These are phyloP conservation scores for Pampus argenteus DNA, from an alignment of 2,797 vertebrate species.

Conservation along the genomic window DNA sequence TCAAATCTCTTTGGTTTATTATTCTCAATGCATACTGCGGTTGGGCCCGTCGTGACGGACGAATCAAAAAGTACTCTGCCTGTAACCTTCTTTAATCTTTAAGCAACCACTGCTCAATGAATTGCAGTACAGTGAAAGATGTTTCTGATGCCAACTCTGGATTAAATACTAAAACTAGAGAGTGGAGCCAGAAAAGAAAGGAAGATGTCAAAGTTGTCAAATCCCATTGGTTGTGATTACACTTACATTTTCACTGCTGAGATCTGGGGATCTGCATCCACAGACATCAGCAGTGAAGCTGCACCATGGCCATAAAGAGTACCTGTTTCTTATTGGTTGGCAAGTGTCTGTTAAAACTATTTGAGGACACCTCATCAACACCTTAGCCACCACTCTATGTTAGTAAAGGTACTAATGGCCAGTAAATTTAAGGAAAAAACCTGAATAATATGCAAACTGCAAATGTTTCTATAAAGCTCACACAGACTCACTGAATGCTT, in stretches of 20 bases:
- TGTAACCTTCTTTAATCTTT: background rate
- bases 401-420: too few species aligned
- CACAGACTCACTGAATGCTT: too few species aligned
- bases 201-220: background rate
- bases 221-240: background rate
- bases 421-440: too few species aligned
- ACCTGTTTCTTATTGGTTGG: too few species aligned
- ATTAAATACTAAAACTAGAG: background rate
- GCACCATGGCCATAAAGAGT: too few species aligned
- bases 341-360: too few species aligned
- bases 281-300: too few species aligned
- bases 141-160: background rate
- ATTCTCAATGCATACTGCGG: conserved; percentile 6
- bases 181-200: background rate
- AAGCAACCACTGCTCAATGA: conserved; percentile 1
- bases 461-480: too few species aligned
- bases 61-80: background rate
- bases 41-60: background rate
- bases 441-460: too few species aligned
- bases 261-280: background rate
- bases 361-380: too few species aligned
- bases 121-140: background rate
- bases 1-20: conserved; percentile 41
- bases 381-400: too few species aligned
- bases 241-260: background rate